phyloP scores from a whole-genome alignment of 2,888 invertebrate genomes.

The Abrostola tripartita region DNA sequence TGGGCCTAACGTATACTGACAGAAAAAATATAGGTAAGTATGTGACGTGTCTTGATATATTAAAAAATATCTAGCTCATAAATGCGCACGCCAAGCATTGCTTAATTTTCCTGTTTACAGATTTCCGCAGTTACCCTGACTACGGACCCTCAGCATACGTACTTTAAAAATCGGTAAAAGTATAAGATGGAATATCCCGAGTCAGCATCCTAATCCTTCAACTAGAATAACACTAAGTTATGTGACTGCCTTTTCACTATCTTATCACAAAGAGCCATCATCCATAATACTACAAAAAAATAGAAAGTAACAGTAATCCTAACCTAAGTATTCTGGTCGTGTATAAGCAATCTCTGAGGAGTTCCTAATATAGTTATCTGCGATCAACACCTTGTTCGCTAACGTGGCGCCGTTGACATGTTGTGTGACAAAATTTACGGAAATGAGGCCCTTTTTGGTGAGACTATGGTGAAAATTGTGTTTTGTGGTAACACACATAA shows the following conservation, averaged over 20 bases:
- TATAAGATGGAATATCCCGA: too few relatives aligned
- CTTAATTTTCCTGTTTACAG: too few relatives aligned
- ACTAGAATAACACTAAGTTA: background rate
- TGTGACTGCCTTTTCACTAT: background rate
- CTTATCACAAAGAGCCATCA: background rate
- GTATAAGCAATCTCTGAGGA: slow-evolving; percentile 20
- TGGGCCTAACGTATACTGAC: too few relatives aligned
- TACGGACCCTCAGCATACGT: too few relatives aligned
- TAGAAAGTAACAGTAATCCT: slow-evolving; percentile 29
- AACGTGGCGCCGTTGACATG: slow-evolving; percentile 32
- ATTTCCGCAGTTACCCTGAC: too few relatives aligned
- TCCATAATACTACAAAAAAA: slow-evolving; percentile 14
- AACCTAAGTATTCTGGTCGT: slow-evolving; percentile 20
- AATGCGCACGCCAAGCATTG: too few relatives aligned
- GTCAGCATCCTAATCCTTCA: too few relatives aligned
- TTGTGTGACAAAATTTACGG: slow-evolving; percentile 31
- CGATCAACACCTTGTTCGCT: slow-evolving; percentile 31
- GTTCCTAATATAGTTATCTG: slow-evolving; percentile 29
- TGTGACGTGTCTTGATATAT: too few relatives aligned
- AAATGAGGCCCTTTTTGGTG: slow-evolving; percentile 27
- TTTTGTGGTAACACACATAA: background rate
- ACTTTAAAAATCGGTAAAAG: too few relatives aligned
- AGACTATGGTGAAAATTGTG: background rate
- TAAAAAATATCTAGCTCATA: too few relatives aligned
- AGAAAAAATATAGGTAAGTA: too few relatives aligned